A percentile compares a stretch with the other conserved stretches of the same genome.
Conservation (phyloP, 2,797 vertebrate species). For the Pseudomugil tenellus region DNA sequence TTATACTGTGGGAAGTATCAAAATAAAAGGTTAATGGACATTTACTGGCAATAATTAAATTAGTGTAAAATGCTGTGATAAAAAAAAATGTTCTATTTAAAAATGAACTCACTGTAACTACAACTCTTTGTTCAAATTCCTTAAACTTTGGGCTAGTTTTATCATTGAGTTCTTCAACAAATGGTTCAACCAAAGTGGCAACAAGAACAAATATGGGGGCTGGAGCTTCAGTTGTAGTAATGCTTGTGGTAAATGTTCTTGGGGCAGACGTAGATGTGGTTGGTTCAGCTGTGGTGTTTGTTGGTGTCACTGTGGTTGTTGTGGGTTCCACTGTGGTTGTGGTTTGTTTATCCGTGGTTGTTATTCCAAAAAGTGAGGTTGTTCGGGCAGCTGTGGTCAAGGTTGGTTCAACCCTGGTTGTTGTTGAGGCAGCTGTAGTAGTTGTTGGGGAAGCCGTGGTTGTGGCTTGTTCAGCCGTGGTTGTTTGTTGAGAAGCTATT, state of each 20-base stretch:
- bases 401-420: too few relatives aligned
- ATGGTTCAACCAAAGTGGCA: neutral
- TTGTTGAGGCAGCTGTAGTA: neutral
- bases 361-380: too few relatives aligned
- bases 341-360: too few relatives aligned
- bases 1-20: slow-evolving; percentile 18
- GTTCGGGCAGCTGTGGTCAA: too few relatives aligned
- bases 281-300: too few relatives aligned
- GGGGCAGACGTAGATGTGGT: too few relatives aligned
- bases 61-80: neutral
- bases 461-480: too few relatives aligned
- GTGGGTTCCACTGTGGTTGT: neutral
- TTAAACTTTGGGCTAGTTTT: neutral
- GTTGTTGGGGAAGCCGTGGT: neutral
- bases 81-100: neutral
- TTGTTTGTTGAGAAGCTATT: too few relatives aligned
- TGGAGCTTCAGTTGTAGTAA: neutral
- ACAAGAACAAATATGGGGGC: neutral
- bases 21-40: neutral
- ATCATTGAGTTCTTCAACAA: neutral
- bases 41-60: too few relatives aligned
- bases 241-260: neutral
- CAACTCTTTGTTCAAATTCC: neutral
- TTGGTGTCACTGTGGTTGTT: too few relatives aligned
- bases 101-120: neutral